Conservation (phyloP, 2,113 vertebrate genomes). For the Peromyscus californicus region DNA sequence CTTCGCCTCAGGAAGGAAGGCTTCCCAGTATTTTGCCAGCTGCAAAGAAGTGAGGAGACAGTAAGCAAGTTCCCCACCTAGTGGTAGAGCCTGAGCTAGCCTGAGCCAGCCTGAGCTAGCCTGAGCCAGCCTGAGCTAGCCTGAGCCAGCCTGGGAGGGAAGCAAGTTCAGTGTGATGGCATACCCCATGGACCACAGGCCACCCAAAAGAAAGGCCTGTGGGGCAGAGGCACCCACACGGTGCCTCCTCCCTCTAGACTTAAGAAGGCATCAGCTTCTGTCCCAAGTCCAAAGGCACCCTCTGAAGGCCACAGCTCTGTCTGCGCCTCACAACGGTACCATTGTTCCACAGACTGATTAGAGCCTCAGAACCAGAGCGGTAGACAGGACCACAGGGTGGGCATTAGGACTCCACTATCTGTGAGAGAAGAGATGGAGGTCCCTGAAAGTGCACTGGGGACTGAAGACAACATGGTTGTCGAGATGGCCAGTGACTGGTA, state of each 20-base stretch:
- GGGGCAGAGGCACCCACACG: background rate
- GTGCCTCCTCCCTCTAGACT: background rate
- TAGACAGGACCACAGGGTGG: background rate
- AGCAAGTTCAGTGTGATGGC: background rate
- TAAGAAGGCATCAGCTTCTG: background rate
- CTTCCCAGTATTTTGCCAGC: constrained; percentile 99
- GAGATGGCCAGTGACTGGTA: background rate
- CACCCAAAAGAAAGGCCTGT: background rate
- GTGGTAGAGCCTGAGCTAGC: constrained; percentile 14
- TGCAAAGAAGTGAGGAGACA: constrained; percentile 81
- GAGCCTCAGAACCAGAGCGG: background rate
- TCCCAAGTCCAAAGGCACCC: background rate
- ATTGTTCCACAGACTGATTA: background rate
- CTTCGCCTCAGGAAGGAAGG: constrained; percentile 98
- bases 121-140: background rate
- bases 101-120: background rate
- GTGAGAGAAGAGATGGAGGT: background rate
- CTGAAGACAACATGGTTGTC: background rate
- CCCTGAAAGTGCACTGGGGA: background rate
- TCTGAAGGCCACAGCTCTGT: background rate
- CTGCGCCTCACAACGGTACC: background rate
- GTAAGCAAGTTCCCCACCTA: background rate
- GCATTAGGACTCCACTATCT: background rate
- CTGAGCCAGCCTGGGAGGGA: background rate
- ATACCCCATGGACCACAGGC: background rate